These are phyloP conservation scores for Nesogale talazaci DNA, from an alignment of 2,113 vertebrate genomes.

Conservation along the genomic window DNA sequence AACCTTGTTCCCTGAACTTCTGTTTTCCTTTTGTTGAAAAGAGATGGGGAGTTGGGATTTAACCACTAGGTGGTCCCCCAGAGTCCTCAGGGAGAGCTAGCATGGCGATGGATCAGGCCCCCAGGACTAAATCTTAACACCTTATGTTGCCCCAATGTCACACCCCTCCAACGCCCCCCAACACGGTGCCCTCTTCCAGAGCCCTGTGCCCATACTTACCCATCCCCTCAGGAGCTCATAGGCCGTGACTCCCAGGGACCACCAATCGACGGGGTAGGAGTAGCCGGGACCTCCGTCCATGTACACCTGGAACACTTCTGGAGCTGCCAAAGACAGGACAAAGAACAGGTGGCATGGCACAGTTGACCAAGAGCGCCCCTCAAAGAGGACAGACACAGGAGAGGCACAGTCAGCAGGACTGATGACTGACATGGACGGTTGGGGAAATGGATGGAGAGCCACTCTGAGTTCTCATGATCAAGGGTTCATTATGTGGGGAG, in stretches of 20 bases:
- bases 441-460: neutral
- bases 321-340: slow-evolving; percentile 84
- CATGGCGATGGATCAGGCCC: neutral
- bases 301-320: slow-evolving; percentile 90
- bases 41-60: no score
- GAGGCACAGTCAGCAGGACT: no score
- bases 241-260: slow-evolving; percentile 90
- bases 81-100: neutral
- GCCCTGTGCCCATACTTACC: slow-evolving; percentile 82
- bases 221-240: slow-evolving; percentile 90
- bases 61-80: neutral
- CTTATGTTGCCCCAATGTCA: rapidly evolving
- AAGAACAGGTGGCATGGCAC: rapidly evolving
- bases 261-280: slow-evolving; percentile 90
- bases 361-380: rapidly evolving
- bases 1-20: neutral
- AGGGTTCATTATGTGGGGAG: neutral
- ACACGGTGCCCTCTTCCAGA: rapidly evolving
- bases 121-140: neutral
- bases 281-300: slow-evolving; percentile 89
- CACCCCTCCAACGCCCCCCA: rapidly evolving
- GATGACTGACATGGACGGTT: no score
- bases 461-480: neutral
- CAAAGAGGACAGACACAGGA: no score
- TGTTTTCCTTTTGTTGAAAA: neutral